phyloP scores from a whole-genome alignment of 2,888 invertebrate species.

The Aethes cnicana region DNA sequence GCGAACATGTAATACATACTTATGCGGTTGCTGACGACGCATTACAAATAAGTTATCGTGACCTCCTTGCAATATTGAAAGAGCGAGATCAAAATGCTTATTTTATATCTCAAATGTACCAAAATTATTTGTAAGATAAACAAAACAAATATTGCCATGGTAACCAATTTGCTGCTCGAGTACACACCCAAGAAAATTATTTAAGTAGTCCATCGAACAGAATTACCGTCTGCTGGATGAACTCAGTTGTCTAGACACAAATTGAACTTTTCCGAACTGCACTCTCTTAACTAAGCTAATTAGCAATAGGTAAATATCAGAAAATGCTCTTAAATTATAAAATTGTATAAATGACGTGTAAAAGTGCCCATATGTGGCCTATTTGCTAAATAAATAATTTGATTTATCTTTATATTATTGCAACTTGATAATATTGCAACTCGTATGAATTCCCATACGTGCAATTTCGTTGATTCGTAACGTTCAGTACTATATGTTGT shows the following conservation, averaged over 20 bases:
- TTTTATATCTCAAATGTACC: too few species aligned
- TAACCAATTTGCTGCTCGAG: conserved; percentile 21
- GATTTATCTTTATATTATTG: too few species aligned
- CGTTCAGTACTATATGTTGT: neutral
- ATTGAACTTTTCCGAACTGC: conserved; percentile 18
- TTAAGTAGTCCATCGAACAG: conserved; percentile 23
- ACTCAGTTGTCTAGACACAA: conserved; percentile 27
- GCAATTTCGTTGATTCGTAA: too few species aligned
- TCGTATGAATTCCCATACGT: too few species aligned
- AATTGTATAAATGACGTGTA: too few species aligned
- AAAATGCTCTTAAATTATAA: neutral
- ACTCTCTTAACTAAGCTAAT: conserved; percentile 13
- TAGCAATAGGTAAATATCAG: conserved; percentile 5
- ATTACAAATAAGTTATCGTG: too few species aligned
- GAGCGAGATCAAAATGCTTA: too few species aligned
- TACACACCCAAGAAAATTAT: conserved; percentile 21
- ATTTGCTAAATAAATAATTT: too few species aligned
- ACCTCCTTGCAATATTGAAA: too few species aligned
- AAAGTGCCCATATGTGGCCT: too few species aligned
- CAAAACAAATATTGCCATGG: conserved; percentile 10
- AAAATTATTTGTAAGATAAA: neutral
- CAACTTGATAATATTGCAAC: too few species aligned
- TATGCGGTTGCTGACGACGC: too few species aligned
- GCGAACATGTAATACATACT: neutral
- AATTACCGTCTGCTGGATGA: conserved; percentile 1